phyloP scores from a whole-genome alignment of 2,888 invertebrate species.

The Erebia aethiops region DNA sequence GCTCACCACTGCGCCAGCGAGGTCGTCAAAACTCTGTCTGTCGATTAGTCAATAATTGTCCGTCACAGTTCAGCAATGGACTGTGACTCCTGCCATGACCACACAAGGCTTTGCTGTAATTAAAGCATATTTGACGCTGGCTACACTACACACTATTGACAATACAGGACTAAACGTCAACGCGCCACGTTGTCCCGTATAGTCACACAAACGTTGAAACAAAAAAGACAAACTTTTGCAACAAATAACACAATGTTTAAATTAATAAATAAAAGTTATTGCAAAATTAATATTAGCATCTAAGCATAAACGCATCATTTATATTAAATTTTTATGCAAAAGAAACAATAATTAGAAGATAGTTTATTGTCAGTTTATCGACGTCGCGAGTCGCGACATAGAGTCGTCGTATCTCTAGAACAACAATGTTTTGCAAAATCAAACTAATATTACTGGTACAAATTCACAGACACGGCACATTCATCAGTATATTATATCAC shows the following conservation, averaged over 20 bases:
- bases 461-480: too few species aligned
- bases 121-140: too few species aligned
- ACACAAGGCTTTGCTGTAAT: too few species aligned
- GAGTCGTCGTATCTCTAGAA: background rate
- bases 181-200: too few species aligned
- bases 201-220: background rate
- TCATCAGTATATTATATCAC: background rate
- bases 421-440: background rate
- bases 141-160: too few species aligned
- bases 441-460: too few species aligned
- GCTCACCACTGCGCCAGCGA: too few species aligned
- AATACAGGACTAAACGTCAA: too few species aligned
- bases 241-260: background rate
- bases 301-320: background rate
- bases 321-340: conserved; percentile 1
- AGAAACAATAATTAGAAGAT: background rate
- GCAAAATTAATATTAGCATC: conserved; percentile 1
- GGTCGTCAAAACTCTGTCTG: too few species aligned
- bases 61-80: too few species aligned
- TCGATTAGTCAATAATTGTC: too few species aligned
- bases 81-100: too few species aligned
- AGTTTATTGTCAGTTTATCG: background rate
- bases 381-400: background rate
- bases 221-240: background rate
- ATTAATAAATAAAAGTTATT: conserved; percentile 4